Evolutionary conservation across 2,888 invertebrate genomes (phyloP).

Genomic region (Plemyria rubiginata): DNA sequence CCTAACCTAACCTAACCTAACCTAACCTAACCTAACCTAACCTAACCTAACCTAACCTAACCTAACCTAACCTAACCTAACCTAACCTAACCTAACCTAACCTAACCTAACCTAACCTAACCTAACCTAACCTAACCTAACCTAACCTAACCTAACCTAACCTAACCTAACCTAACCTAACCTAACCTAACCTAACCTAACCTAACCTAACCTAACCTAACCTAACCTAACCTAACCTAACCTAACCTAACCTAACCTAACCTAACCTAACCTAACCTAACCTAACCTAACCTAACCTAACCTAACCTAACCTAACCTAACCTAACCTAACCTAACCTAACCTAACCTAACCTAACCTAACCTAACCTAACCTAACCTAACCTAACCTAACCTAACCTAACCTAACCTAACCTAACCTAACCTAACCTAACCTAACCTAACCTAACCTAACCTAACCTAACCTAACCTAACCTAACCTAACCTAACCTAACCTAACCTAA

Average conservation of each 20-base stretch:
- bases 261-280: slow-evolving; percentile 33
- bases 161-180: slow-evolving; percentile 12
- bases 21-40: slow-evolving; percentile 18
- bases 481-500: slow-evolving; percentile 23
- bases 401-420: slow-evolving; percentile 21
- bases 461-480: slow-evolving; percentile 36
- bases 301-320: slow-evolving; percentile 20
- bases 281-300: slow-evolving; percentile 31
- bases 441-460: slow-evolving; percentile 37
- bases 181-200: slow-evolving; percentile 32
- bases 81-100: slow-evolving; percentile 13
- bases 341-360: slow-evolving; percentile 26
- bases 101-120: not conserved
- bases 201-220: slow-evolving; percentile 22
- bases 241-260: slow-evolving; percentile 32
- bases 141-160: no score
- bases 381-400: slow-evolving; percentile 18
- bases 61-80: slow-evolving; percentile 20
- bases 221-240: slow-evolving; percentile 35
- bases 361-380: slow-evolving; percentile 16
- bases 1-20: slow-evolving; percentile 25
- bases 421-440: slow-evolving; percentile 23
- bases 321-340: slow-evolving; percentile 21
- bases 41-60: slow-evolving; percentile 21
- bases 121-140: no score